Evolutionary conservation across 2,888 invertebrate genomes (phyloP), one percentile per base, ranked within the genome.

Genomic region (Cetonia aurata): DNA sequence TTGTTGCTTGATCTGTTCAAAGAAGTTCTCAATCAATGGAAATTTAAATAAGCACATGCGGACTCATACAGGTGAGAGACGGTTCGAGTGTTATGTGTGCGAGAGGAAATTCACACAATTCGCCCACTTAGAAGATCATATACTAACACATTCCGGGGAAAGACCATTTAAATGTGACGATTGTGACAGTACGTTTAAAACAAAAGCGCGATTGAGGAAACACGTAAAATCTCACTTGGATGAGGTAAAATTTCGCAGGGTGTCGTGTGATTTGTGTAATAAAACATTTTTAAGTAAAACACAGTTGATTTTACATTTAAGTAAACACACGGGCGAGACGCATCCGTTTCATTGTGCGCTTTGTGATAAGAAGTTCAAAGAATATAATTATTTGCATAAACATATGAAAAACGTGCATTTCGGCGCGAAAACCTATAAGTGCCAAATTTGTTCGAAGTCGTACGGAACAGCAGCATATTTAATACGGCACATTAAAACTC

Each of bases 11-110:
- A 74, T 80, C 42, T 83, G 83, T 67, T 76, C 75, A 0, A 83
- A 82, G 71, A 77, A 77, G 57, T 83, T 83, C 75, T 81, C 82
- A 0, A 82, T 82, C n/a, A 82, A 81, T 73, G 82, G 82, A 9
- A 82, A 82, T 75, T 74, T 83, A 67, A 82, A 79, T 69, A 82
- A 82, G 69, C 83, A 83, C 68, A 80, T 81, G 77, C 73, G 81
- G 48, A 81, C 80, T 42, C 83, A 83, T 70, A 82, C 82, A 12
- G 76, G 76, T n/a, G 75, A 76, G 55, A 72, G 71, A 25, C 71
- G 80, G 44, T 83, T 80, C 76, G 78, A 80, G 71, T 83, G 83
- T 75, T 76, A 78, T 53, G 77, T 77, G 4, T 83, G 83, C 73
- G 77, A 79, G 41, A 76, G 80, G 56, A 82, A 81, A 69, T 83